Evolutionary conservation across 2,113 vertebrate genomes (phyloP).

Genomic region (Semnornis frantzii): DNA sequence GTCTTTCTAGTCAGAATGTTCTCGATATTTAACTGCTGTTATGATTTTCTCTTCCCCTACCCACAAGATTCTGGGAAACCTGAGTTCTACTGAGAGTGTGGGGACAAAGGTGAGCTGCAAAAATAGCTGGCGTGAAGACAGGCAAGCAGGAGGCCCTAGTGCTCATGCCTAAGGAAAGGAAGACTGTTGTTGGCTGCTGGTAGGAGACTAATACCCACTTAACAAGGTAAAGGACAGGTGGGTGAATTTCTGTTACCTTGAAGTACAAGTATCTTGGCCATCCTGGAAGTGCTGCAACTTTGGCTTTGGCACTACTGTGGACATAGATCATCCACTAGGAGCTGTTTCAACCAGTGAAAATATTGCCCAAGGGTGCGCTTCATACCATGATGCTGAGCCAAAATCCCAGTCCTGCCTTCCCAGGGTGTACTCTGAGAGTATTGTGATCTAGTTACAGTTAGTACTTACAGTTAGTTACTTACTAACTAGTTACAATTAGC

Average conservation of each 20-base stretch:
- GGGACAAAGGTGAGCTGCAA: neutral
- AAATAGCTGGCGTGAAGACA: neutral
- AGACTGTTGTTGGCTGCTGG: neutral
- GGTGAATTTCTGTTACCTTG: neutral
- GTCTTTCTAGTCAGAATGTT: neutral
- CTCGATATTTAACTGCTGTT: neutral
- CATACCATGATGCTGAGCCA: neutral
- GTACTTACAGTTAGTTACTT: no score
- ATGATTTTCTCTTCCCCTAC: neutral
- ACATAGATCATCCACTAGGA: neutral
- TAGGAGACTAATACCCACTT: neutral
- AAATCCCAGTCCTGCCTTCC: neutral
- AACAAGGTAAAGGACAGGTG: neutral
- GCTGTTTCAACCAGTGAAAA: neutral
- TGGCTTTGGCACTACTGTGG: neutral
- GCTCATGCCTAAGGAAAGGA: neutral
- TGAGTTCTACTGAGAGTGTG: neutral
- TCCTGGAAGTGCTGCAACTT: neutral
- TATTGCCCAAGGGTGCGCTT: neutral
- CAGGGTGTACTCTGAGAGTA: neutral
- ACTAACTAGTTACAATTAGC: neutral
- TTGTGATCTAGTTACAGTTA: neutral
- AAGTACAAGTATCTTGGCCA: neutral
- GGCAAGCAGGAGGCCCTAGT: neutral
- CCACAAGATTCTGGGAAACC: neutral